Base-by-base conservation (phyloP, 1,140 invertebrate species). In the Meloidogyne hapla region DNA sequence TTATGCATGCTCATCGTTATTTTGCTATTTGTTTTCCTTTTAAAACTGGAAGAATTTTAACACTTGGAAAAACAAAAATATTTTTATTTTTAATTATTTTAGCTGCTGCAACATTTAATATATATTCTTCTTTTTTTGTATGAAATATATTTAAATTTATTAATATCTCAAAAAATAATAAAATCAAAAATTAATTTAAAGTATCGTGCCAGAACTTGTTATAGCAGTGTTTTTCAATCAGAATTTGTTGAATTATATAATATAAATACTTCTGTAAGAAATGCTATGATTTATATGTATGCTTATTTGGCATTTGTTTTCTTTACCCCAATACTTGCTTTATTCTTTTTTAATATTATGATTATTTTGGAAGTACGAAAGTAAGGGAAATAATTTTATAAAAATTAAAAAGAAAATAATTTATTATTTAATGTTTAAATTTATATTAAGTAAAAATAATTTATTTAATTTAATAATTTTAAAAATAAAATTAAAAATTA, bases 181-280 rank as follows among this genome's bases (percentile, higher is more conserved):
- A 56, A 56, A n/a, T 8, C n/a, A 15, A n/a, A n/a, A 56, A 0
- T 56, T 8, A 21, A 56, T n/a, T 48, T 2, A n/a, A n/a, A 56
- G 48, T 56, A 9, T 4, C 48, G 48, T 56, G 48, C 48, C 18
- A 56, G 48, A 1, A 15, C 18, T 56, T 56, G 48, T 8, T 56
- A 56, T 56, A 56, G 48, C 48, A n/a, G 18, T 13, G 4, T 56
- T 56, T 56, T 56, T 5, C 18, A 56, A 56, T 56, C 48, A n/a
- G 48, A 56, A 56, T 56, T 56, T 56, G 48, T 56, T 56, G 48
- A 56, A 56, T n/a, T 56, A n/a, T 56, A 56, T n/a, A 56, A 56
- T 21, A 56, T 56, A 56, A 56, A 56, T 21, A 56, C 2, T 21
- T 56, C 48, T n/a, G 3, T n/a, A n/a, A 56, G 48, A 9, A 56